Evolutionary conservation across 2,888 invertebrate genomes (phyloP), one percentile per base, ranked within the genome.

Genomic region (Erebia palarica): DNA sequence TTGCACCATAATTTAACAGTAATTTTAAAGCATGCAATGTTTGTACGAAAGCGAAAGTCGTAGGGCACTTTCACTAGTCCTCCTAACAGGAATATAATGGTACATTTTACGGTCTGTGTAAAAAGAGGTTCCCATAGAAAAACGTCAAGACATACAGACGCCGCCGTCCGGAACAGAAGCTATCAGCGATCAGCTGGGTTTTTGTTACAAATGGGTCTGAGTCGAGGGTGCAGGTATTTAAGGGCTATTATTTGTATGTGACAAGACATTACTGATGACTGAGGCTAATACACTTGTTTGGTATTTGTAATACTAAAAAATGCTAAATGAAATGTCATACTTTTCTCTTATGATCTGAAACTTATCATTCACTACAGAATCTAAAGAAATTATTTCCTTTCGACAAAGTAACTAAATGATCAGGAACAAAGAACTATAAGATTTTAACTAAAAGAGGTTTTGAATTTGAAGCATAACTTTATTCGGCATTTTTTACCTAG

Each of bases 161-260:
- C 72, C 78, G 73, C 80, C 78, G 79, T 77, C 82, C 86, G 87
- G 83, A 85, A 87, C 90, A 69, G 72, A 55, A 18, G 79, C 81
- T 69, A 68, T 49, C 49, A 5, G 82, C 82, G 78, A 86, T 89
- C 88, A 86, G 84, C 79, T 82, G 86, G 11, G 83, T 85, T 86
- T 63, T 84, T 83, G 44, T 61, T 59, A 14, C 27, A 21, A 59
- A 59, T 36, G 58, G 14, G 27, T 2, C 36, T 36, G n/a, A 36
- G 36, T 36, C n/a, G 36, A 36, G 58, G 58, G 60, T 60, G 42
- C 27, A 60, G 16, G 42, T 44, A 59, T 36, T 59, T 27, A 27
- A 36, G 14, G 58, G 58, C 14, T 27, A 18, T 53, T n/a, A 36
- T 36, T 36, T 36, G 36, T 36, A 36, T 36, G 5, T 27, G 27